Percentiles rank a stretch among this genome's conserved stretches.
phyloP scores from a whole-genome alignment of 2,113 vertebrate species.

The Pterocles gutturalis region DNA sequence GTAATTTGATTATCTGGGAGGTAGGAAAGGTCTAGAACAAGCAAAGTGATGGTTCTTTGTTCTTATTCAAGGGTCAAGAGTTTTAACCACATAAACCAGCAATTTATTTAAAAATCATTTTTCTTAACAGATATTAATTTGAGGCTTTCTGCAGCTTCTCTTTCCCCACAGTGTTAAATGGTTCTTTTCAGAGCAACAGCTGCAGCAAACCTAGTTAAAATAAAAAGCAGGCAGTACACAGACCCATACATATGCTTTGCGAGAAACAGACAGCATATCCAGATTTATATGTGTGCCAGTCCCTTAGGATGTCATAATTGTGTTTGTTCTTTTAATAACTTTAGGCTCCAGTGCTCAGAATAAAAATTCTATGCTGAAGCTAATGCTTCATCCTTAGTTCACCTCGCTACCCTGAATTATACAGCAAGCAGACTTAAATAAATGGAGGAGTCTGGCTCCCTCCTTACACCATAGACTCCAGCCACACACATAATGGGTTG shows the following conservation, averaged over 20 bases:
- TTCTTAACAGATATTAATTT: conserved; percentile 7
- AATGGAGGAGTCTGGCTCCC: conserved; percentile 2
- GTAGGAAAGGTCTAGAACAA: neutral
- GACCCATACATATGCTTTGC: neutral
- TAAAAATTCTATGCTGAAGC: conserved; percentile 39
- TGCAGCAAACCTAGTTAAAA: conserved; percentile 39
- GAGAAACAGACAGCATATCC: neutral
- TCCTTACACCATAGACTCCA: neutral
- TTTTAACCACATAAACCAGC: conserved; percentile 2
- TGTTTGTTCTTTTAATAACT: conserved; percentile 66
- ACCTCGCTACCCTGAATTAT: conserved; percentile 22
- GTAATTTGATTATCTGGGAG: conserved; percentile 56
- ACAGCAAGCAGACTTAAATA: conserved; percentile 27
- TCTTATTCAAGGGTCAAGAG: neutral
- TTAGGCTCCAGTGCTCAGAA: conserved; percentile 48
- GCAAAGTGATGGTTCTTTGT: neutral
- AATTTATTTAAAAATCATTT: conserved; percentile 31
- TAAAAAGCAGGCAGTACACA: neutral
- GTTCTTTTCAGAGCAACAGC: conserved; percentile 16
- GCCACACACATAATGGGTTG: neutral
- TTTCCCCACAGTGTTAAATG: neutral
- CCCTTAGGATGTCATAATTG: conserved; percentile 39
- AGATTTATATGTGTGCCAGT: conserved; percentile 37
- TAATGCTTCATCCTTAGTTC: conserved; percentile 43
- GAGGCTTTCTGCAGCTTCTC: neutral